A percentile compares a stretch with the other conserved stretches of the same genome.
phyloP scores from a whole-genome alignment of 35 echinoderm and acorn worm species.

The Apostichopus californicus region DNA sequence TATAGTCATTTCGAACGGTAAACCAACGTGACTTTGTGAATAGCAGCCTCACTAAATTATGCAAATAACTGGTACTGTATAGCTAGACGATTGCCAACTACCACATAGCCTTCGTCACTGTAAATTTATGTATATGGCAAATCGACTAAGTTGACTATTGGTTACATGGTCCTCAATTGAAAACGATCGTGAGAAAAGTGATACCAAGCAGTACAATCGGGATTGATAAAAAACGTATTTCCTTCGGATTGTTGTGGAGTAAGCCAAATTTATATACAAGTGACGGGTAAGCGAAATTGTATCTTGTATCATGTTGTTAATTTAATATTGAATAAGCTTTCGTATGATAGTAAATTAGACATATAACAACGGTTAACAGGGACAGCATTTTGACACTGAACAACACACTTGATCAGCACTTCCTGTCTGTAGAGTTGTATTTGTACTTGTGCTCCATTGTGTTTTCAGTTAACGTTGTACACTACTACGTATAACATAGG shows the following conservation, averaged over 20 bases:
- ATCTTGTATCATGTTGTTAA: too few relatives aligned
- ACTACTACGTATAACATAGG: not conserved
- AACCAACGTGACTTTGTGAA: too few relatives aligned
- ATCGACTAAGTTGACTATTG: not conserved
- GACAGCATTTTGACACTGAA: not conserved
- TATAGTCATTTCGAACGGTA: too few relatives aligned
- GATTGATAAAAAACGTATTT: not conserved
- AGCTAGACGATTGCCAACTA: too few relatives aligned
- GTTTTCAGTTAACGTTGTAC: not conserved
- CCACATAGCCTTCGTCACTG: too few relatives aligned
- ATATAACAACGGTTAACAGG: too few relatives aligned
- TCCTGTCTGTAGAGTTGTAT: not conserved
- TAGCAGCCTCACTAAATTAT: too few relatives aligned
- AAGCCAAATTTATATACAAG: not conserved
- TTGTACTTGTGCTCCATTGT: not conserved
- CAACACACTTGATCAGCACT: not conserved
- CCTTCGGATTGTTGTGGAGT: not conserved
- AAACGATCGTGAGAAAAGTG: constrained; percentile 1
- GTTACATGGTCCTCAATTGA: not conserved
- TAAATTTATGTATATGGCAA: not conserved
- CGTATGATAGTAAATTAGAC: too few relatives aligned
- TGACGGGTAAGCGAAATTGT: not conserved
- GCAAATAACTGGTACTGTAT: too few relatives aligned
- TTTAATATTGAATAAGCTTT: too few relatives aligned
- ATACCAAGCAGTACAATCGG: not conserved